Evolutionary conservation across 2,797 vertebrate genomes (phyloP), one percentile per base, ranked within the genome.

Genomic region (Chanos chanos): DNA sequence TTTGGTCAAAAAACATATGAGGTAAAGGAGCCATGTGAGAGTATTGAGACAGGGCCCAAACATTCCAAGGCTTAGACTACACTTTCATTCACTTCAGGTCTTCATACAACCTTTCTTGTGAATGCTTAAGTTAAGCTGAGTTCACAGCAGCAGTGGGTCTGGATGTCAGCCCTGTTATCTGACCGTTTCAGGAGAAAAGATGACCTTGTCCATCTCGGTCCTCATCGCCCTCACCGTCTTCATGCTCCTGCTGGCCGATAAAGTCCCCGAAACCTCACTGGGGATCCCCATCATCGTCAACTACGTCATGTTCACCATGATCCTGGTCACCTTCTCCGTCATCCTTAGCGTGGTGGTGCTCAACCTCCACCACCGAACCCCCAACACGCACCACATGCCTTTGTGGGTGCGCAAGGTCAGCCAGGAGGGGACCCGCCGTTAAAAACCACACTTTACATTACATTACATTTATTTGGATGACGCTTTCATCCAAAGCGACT

Each of bases 161-260:
- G 2, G 5, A 4, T 19, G 3, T 44, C 25, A 27, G 15, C 7
- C 2, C 0, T 1, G 25, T 1, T 1, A 21, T 21, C n/a, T 7
- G 1, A 54, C 22, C 45, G 39, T 3, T 9, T 16, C 72, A 91
- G 90, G 90, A n/a, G 90, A 92, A 81, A 92, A 92, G 81, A 90
- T 92, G 87, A 89, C 87, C 1, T 79, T 91, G 15, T 92, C 90
- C 2, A 91, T 92, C 61, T 92, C 91, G 0, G 88, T 89, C 10
- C 81, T 92, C 51, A 85, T 92, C 33, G 89, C 90, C 4, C 87
- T 92, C 10, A 92, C 90, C 8, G 89, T 92, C 59, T 92, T 92
- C 77, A 81, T 92, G 75, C 80, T 92, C 24, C 81, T 92, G 73
- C 72, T 92, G 81, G 90, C 90, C 0, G 86, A 87, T 79, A 91